A percentile compares a stretch with the other conserved stretches of the same genome.
Conservation (phyloP, 2,113 vertebrate species). For the Calonectris borealis region DNA sequence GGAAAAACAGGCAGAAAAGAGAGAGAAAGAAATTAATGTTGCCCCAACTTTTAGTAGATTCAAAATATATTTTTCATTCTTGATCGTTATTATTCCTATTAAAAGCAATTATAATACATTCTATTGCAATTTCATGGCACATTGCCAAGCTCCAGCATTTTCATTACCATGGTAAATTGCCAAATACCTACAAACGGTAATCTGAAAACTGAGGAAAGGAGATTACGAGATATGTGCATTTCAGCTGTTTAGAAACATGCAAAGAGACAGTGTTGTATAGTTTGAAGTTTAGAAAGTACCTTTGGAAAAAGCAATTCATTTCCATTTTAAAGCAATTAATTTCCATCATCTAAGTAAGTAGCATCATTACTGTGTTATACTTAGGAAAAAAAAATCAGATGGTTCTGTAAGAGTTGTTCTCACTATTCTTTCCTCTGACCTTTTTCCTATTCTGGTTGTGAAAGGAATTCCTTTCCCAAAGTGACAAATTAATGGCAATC, state of each 20-base stretch:
- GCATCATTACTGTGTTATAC: not conserved
- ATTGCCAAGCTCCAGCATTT: not conserved
- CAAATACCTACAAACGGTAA: not conserved
- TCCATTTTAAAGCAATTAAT: not conserved
- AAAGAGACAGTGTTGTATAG: not conserved
- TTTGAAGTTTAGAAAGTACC: not conserved
- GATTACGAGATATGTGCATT: not conserved
- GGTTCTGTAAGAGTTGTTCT: not conserved
- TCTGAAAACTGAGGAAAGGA: not conserved
- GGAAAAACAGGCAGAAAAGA: not conserved
- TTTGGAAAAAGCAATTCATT: not conserved
- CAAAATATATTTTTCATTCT: not conserved
- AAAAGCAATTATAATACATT: conserved; percentile 12
- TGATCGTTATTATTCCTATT: not conserved
- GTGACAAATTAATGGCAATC: not conserved
- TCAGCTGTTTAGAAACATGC: not conserved
- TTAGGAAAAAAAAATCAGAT: not conserved
- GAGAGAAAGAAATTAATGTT: not conserved
- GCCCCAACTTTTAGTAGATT: not conserved
- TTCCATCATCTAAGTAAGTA: not conserved
- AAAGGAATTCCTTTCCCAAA: not conserved
- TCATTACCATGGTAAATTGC: not conserved
- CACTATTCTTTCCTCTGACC: not conserved
- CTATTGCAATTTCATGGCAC: not conserved
- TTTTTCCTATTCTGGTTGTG: not conserved